Evolutionary conservation across 1,140 invertebrate genomes (phyloP).

Genomic region (Drosophila obscura): DNA sequence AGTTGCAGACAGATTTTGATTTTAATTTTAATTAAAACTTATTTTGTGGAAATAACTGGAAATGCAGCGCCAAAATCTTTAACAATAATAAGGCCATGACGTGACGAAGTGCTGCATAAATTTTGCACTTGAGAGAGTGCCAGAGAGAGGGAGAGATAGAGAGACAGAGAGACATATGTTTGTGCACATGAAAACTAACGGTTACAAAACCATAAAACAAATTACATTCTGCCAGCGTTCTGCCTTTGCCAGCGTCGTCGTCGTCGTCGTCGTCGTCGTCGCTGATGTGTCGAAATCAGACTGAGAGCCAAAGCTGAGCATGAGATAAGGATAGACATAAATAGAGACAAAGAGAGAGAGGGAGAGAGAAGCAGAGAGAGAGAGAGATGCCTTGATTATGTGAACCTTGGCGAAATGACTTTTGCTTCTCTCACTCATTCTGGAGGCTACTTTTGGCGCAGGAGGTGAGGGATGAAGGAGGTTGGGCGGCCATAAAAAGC

Average conservation of each 20-base stretch:
- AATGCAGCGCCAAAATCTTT: slow-evolving; percentile 24
- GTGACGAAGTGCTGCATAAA: slow-evolving; percentile 49
- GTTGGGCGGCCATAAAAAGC: slow-evolving; percentile 45
- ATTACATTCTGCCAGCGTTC: slow-evolving; percentile 55
- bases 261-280: background rate
- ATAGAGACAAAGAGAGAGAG: slow-evolving; percentile 3
- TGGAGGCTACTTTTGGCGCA: slow-evolving; percentile 17
- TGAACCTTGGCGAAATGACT: slow-evolving; percentile 42
- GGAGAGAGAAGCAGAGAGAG: background rate
- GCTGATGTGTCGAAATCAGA: slow-evolving; percentile 16
- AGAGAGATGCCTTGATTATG: slow-evolving; percentile 40
- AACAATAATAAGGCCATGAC: slow-evolving; percentile 55
- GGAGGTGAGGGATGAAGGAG: background rate
- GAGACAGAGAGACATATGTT: background rate
- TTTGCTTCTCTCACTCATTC: slow-evolving; percentile 18
- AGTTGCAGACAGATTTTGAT: slow-evolving; percentile 47
- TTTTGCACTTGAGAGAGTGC: slow-evolving; percentile 28
- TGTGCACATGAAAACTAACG: slow-evolving; percentile 40
- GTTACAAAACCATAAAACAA: slow-evolving; percentile 61
- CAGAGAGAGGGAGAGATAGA: background rate
- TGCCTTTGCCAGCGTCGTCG: slow-evolving; percentile 4
- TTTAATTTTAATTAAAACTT: slow-evolving; percentile 64
- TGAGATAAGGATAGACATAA: background rate
- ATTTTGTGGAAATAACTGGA: slow-evolving; percentile 20
- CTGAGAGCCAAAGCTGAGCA: background rate